Base-by-base conservation (phyloP, 2,797 vertebrate species). In the Megalops cyprinoides region DNA sequence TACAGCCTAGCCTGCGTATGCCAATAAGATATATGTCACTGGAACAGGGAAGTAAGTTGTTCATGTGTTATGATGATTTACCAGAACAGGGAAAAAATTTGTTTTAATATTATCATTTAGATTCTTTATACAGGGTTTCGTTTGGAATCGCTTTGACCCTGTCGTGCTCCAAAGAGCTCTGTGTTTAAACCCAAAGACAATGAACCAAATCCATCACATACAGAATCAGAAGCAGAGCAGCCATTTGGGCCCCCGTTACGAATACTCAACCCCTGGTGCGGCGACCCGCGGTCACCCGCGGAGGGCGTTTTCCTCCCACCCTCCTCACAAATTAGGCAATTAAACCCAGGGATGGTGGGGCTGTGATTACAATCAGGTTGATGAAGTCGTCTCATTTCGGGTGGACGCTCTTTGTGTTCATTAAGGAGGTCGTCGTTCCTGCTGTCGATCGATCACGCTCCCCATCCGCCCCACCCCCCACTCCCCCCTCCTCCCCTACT, bases 381-480 rank as follows among this genome's bases (percentile, higher is more conserved):
- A 73, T 55, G 74, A 76, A 53, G 74, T 37, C 74, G 18, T 31
- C n/a, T 37, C 5, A 15, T 60, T 74, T 80, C n/a, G 4, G 28
- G n/a, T 42, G 53, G 42, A 20, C 3, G 44, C 44, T 9, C 18
- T 80, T 80, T 74, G 48, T 48, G 79, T 74, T 46, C 28, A 80
- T 56, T 48, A 74, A 14, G 4, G 6, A 25, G 25, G 58, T 31
- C 1, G 14, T 81, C 49, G 31, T 3, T 62, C 74, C 76, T n/a
- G 81, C 83, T 46, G 83, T 23, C 56, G 77, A 74, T 78, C n/a
- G 0, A 74, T 31, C 15, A 14, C n/a, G 25, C 42, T 78, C 76
- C 44, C 49, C 10, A 37, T 48, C 69, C 5, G 4, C 60, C 74
- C 51, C 74, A 14, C 69, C 79, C 20, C 15, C 0, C 77, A 39